Evolutionary conservation across 2,797 vertebrate genomes (phyloP).

Genomic region (Antennarius maculatus): DNA sequence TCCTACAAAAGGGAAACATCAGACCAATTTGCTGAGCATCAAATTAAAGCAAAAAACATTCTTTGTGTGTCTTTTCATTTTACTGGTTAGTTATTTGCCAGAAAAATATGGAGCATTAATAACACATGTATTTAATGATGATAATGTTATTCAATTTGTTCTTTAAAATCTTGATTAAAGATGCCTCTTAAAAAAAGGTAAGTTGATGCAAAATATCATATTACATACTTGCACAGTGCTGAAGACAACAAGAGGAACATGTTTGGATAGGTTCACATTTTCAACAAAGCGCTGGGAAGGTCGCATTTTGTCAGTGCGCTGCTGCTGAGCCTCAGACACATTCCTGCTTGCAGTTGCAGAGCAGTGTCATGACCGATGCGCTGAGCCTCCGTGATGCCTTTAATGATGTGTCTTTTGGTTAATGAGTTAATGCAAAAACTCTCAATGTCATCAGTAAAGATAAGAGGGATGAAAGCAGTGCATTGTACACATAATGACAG

Average conservation of each 20-base stretch:
- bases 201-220: neutral
- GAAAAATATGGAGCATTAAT: neutral
- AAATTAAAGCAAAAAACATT: too few relatives aligned
- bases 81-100: too few relatives aligned
- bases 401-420: conserved; percentile 95
- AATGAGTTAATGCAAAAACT: conserved; percentile 99
- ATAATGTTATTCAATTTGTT: conserved; percentile 8
- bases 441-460: conserved; percentile 96
- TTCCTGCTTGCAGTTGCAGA: conserved; percentile 60
- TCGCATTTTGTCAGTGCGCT: conserved; percentile 41
- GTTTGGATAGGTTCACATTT: conserved; percentile 32
- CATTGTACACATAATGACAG: conserved; percentile 97
- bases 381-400: conserved; percentile 77
- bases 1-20: too few relatives aligned
- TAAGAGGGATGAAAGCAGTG: conserved; percentile 93
- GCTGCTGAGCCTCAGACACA: conserved; percentile 46
- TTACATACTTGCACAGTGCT: conserved; percentile 15
- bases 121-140: neutral
- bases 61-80: too few relatives aligned
- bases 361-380: conserved; percentile 63
- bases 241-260: conserved; percentile 17
- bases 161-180: neutral
- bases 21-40: too few relatives aligned
- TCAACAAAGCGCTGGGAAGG: conserved; percentile 35
- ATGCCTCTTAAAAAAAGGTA: conserved; percentile 2